Base-by-base conservation (phyloP, 2,797 vertebrate species). In the Zenarchopterus dispar region DNA sequence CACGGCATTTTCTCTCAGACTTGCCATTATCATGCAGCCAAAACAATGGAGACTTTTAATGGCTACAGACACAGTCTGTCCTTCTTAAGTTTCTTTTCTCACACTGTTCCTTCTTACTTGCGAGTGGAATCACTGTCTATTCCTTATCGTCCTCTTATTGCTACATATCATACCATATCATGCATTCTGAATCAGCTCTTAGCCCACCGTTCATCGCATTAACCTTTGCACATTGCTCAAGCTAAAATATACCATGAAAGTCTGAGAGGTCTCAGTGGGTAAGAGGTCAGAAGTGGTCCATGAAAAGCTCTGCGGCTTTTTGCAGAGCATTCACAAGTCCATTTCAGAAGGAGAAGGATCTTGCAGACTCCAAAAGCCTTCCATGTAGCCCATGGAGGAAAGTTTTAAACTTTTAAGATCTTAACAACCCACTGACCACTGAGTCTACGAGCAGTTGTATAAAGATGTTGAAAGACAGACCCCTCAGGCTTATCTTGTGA, bases 211-310 rank as follows among this genome's bases (percentile, higher is more conserved):
- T 63, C 17, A 19, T 76, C 78, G 66, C 77, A 77, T 90, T 88
- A 91, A 90, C 87, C 82, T 91, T 87, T 89, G 78, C 71, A 78
- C 75, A 62, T 33, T 39, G 52, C 11, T 24, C 49, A 67, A 36
- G 11, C 33, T 36, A 56, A 75, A 69, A 72, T 56, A 71, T 62
- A 62, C 58, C 50, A 61, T 62, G 52, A 60, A 78, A 67, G 79
- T 79, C 61, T 62, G 11, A 22, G 36, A 70, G 49, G 62, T 76
- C 73, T 78, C 49, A 15, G 19, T 36, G 60, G 73, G 52, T 71
- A 48, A 85, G 70, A 81, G 67, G 55, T 60, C 70, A 77, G 67
- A 78, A 75, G 75, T 74, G 61, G 48, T 78, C 63, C 53, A 60
- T 18, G 21, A 70, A 53, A 66, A 81, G 72, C 50, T 55, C 64